Conservation (phyloP, 2,113 vertebrate genomes). For the Podarcis raffonei region DNA sequence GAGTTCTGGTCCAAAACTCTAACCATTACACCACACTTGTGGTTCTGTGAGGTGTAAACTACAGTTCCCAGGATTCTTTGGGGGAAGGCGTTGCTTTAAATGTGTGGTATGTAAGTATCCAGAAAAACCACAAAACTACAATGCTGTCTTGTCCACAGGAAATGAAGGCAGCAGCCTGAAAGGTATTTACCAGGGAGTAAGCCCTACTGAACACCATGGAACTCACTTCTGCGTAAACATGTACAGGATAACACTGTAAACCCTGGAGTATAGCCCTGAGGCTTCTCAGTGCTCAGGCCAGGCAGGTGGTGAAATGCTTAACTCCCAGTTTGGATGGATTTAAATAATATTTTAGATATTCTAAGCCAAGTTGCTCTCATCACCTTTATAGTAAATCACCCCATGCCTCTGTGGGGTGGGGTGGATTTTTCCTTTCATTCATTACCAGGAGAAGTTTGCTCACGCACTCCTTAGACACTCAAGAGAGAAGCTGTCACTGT, state of each 20-base stretch:
- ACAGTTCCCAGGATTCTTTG: no score
- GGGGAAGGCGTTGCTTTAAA: no score
- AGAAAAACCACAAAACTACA: no score
- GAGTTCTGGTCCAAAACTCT: no score
- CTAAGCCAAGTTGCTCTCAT: background rate
- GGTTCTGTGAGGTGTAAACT: no score
- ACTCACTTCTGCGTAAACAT: background rate
- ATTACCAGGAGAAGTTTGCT: slow-evolving; percentile 39
- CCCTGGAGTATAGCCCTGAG: no score
- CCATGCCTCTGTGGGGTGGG: background rate
- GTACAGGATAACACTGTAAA: background rate
- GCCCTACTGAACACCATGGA: background rate
- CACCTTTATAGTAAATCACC: slow-evolving; percentile 11
- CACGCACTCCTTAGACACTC: background rate
- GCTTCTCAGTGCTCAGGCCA: background rate
- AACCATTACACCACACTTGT: no score
- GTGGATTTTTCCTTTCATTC: slow-evolving; percentile 35
- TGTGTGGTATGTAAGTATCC: no score
- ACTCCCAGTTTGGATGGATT: background rate
- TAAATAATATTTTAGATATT: background rate
- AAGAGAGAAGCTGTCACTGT: slow-evolving; percentile 53
- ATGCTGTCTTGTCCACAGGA: no score
- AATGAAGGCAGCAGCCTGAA: no score
- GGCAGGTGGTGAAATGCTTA: no score
- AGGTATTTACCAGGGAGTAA: background rate